Evolutionary conservation across 1,140 invertebrate species (phyloP).

Genomic region (Augochlora pura): DNA sequence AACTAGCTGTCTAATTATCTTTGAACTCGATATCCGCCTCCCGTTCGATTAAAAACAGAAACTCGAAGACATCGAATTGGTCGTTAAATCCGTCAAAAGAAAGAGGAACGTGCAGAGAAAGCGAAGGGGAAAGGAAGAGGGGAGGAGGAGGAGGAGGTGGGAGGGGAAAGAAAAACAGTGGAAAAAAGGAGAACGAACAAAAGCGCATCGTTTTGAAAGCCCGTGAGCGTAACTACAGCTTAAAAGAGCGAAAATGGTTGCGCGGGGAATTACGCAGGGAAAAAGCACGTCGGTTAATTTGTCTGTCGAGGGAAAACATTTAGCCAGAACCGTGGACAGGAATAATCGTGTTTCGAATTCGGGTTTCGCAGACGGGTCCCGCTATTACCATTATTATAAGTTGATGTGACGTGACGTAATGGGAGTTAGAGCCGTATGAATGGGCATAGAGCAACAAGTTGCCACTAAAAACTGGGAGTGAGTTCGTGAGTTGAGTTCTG

Average conservation of each 20-base stretch:
- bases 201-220: no score
- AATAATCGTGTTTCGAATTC: constrained; percentile 75
- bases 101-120: no score
- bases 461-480: constrained; percentile 81
- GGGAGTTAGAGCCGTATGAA: constrained; percentile 80
- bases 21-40: no score
- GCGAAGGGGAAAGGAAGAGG: no score
- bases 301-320: constrained; percentile 46
- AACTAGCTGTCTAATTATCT: no score
- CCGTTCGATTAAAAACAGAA: no score
- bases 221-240: no score
- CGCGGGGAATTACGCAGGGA: neutral
- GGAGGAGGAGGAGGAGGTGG: no score
- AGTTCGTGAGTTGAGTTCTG: constrained; percentile 81
- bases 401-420: constrained; percentile 81
- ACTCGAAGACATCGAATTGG: no score
- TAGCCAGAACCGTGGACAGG: constrained; percentile 40
- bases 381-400: constrained; percentile 80
- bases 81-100: no score
- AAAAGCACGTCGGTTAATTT: constrained; percentile 32
- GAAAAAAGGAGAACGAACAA: no score
- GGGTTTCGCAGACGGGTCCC: constrained; percentile 67
- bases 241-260: neutral
- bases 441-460: constrained; percentile 80
- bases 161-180: no score